Percentiles rank a stretch among this genome's conserved stretches.
Evolutionary conservation across 2,797 vertebrate species (phyloP).

Genomic region (Enteromius unitaeniatus): DNA sequence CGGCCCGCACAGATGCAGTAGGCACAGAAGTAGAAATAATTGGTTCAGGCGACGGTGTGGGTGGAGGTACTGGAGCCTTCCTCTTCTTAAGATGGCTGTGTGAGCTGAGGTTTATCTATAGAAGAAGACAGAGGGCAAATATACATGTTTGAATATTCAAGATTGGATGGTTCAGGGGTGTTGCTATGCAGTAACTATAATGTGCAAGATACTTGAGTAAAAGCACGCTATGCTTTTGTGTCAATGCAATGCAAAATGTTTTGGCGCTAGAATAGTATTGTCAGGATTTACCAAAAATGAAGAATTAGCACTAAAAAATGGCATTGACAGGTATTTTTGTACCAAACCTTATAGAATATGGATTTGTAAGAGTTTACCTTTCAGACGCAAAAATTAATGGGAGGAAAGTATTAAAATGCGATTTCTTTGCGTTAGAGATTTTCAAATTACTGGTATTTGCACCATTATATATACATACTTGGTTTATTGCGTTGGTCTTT

Average conservation of each 20-base stretch:
- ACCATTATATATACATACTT: too few species aligned
- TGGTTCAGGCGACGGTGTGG: constrained; percentile 70
- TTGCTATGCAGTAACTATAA: not conserved
- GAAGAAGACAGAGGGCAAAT: constrained; percentile 48
- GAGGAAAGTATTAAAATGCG: too few species aligned
- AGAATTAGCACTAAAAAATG: too few species aligned
- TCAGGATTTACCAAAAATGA: too few species aligned
- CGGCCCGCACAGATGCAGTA: constrained; percentile 66
- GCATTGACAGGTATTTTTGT: too few species aligned
- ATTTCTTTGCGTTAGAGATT: too few species aligned
- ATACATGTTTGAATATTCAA: not conserved
- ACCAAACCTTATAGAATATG: too few species aligned
- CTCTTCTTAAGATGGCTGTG: constrained; percentile 88
- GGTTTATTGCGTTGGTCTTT: not conserved
- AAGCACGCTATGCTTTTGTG: not conserved
- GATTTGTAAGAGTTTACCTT: too few species aligned
- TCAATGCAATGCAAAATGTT: too few species aligned
- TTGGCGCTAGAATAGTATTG: too few species aligned
- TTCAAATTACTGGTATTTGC: too few species aligned
- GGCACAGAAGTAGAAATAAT: constrained; percentile 58
- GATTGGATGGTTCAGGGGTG: not conserved
- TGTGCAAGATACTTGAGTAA: not conserved
- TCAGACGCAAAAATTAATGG: too few species aligned
- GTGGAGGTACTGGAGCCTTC: constrained; percentile 86
- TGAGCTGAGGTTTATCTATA: constrained; percentile 79